A percentile compares a stretch with the other conserved stretches of the same genome.
Evolutionary conservation across 2,797 vertebrate genomes (phyloP).

Genomic region (Pyrocephalus nanus): DNA sequence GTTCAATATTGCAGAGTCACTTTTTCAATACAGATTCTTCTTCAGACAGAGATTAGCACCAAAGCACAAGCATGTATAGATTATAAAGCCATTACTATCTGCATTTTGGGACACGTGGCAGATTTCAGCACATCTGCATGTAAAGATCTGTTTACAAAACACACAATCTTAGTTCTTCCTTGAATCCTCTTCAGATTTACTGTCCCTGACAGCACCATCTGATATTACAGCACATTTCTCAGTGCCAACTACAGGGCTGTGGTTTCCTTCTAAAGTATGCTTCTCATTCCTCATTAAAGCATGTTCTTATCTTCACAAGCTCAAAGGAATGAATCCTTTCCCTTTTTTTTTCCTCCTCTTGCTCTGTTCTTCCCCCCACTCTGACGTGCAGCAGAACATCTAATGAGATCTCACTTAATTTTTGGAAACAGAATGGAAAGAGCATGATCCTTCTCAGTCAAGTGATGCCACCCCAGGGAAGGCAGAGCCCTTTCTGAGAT

Average conservation of each 20-base stretch:
- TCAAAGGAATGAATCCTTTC: neutral
- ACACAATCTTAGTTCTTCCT: neutral
- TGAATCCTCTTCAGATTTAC: neutral
- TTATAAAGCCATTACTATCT: neutral
- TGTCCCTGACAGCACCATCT: neutral
- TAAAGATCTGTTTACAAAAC: neutral
- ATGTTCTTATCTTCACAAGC: neutral
- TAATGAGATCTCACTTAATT: neutral
- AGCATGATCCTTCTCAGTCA: neutral
- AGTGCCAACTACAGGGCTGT: neutral
- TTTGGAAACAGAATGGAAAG: neutral
- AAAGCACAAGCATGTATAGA: neutral
- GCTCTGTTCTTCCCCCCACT: neutral
- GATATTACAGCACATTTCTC: neutral
- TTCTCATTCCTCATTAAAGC: conserved; percentile 20
- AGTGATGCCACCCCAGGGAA: neutral
- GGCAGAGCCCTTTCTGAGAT: neutral
- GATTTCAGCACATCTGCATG: neutral
- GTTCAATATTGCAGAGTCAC: neutral
- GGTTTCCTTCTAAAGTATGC: neutral
- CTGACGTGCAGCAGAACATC: neutral
- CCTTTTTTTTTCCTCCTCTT: neutral
- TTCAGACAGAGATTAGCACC: neutral
- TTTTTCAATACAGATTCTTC: neutral
- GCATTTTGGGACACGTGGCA: neutral